These are phyloP conservation scores for Aleadryas rufinucha DNA, from an alignment of 2,113 vertebrate genomes.

Conservation along the genomic window DNA sequence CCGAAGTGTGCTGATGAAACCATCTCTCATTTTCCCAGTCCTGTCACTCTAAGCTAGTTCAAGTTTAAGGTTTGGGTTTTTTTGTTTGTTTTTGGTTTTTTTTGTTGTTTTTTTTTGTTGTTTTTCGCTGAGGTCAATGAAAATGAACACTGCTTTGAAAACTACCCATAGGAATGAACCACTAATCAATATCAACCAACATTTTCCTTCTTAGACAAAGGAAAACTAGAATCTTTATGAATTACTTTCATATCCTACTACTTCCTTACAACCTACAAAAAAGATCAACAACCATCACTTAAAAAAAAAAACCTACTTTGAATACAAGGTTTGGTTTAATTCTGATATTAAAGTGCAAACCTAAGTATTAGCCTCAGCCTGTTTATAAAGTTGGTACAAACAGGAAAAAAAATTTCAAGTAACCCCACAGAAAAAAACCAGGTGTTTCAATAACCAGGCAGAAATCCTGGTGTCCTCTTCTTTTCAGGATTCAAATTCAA, in stretches of 20 bases:
- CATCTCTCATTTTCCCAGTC: slow-evolving; percentile 66
- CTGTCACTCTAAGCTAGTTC: slow-evolving; percentile 72
- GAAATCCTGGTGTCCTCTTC: slow-evolving; percentile 42
- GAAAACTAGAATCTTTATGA: slow-evolving; percentile 61
- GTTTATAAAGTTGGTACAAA: slow-evolving; percentile 54
- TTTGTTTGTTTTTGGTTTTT: not conserved
- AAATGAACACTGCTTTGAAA: slow-evolving; percentile 50
- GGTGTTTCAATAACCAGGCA: slow-evolving; percentile 43
- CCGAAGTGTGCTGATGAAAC: slow-evolving; percentile 75
- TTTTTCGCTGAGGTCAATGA: slow-evolving; percentile 58
- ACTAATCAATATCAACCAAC: slow-evolving; percentile 22
- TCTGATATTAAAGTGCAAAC: slow-evolving; percentile 74
- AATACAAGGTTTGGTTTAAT: slow-evolving; percentile 65
- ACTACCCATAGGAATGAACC: slow-evolving; percentile 59
- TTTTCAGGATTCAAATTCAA: slow-evolving; percentile 63
- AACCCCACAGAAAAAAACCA: slow-evolving; percentile 22
- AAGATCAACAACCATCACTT: slow-evolving; percentile 47
- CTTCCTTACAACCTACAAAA: slow-evolving; percentile 55
- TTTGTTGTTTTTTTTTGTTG: not conserved
- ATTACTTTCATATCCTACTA: slow-evolving; percentile 62
- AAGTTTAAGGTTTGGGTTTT: not conserved
- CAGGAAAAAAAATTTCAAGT: slow-evolving; percentile 44
- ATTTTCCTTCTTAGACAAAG: slow-evolving; percentile 1
- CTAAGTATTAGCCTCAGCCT: slow-evolving; percentile 64
- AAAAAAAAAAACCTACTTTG: slow-evolving; percentile 13